A percentile compares a stretch with the other conserved stretches of the same genome.
These are phyloP conservation scores for Drosophila ochracea DNA, from an alignment of 2,888 invertebrate species.

Conservation along the genomic window DNA sequence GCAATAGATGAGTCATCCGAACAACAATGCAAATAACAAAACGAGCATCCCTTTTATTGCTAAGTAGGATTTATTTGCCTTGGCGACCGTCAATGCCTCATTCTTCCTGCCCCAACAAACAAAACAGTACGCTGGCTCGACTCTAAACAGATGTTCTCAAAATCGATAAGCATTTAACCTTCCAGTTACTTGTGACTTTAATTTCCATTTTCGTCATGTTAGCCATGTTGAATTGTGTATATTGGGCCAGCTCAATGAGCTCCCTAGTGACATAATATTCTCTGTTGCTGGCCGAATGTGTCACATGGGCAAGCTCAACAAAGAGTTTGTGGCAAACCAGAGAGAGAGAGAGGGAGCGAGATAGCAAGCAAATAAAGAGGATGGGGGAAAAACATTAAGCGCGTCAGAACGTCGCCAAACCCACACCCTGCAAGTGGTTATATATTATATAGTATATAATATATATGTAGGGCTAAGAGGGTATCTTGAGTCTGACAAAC, in stretches of 20 bases:
- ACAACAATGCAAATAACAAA: constrained; percentile 12
- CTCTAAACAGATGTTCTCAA: constrained; percentile 43
- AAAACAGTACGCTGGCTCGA: constrained; percentile 38
- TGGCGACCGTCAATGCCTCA: constrained; percentile 19
- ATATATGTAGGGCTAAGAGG: constrained; percentile 3
- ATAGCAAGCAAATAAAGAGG: neutral
- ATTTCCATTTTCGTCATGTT: constrained; percentile 45
- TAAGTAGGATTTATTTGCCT: constrained; percentile 1
- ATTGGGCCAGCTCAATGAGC: constrained; percentile 6
- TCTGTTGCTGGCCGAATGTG: constrained; percentile 49
- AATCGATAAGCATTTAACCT: constrained; percentile 69
- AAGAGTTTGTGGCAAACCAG: neutral
- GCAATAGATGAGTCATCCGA: constrained; percentile 38
- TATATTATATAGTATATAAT: neutral
- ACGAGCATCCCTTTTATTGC: constrained; percentile 39
- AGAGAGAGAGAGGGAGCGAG: constrained; percentile 3
- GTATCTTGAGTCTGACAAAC: constrained; percentile 9
- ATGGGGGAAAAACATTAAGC: constrained; percentile 14
- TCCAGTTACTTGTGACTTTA: constrained; percentile 58
- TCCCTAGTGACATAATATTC: constrained; percentile 66
- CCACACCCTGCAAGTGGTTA: constrained; percentile 26
- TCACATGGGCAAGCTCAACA: constrained; percentile 42
- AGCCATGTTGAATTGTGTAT: constrained; percentile 19
- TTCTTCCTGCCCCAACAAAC: constrained; percentile 68
- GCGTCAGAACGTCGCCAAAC: constrained; percentile 63